These are phyloP conservation scores for Pangasius krempfi DNA, from an alignment of 2,797 vertebrate genomes.

Conservation along the genomic window DNA sequence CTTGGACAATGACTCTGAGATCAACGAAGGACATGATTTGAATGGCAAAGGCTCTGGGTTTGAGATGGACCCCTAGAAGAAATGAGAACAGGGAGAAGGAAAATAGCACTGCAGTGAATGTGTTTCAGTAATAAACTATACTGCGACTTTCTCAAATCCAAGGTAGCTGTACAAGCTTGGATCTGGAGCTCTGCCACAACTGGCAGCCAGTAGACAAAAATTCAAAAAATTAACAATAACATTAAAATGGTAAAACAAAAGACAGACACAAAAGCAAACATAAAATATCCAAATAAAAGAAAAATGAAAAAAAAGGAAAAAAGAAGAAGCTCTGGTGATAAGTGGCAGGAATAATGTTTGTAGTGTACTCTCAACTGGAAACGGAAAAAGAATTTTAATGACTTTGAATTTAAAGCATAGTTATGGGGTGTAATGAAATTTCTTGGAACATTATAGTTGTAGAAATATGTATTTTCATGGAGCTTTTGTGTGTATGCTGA, in stretches of 20 bases:
- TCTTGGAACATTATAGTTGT: slow-evolving; percentile 12
- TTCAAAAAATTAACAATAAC: not conserved
- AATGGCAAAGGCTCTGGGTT: slow-evolving; percentile 23
- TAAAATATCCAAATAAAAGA: not conserved
- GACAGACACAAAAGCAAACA: not conserved
- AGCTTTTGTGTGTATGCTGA: slow-evolving; percentile 34
- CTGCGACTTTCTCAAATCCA: not conserved
- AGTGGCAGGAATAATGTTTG: not conserved
- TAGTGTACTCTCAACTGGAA: not conserved
- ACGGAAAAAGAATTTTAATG: not conserved
- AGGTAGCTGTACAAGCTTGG: not conserved
- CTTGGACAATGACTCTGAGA: slow-evolving; percentile 56
- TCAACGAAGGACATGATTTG: slow-evolving; percentile 29
- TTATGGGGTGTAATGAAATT: not conserved
- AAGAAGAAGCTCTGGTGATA: not conserved
- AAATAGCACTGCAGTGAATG: slow-evolving; percentile 1
- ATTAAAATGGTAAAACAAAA: not conserved
- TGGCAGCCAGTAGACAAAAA: not conserved
- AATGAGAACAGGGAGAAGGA: not conserved
- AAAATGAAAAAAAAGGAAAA: not conserved
- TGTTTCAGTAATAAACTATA: slow-evolving; percentile 22
- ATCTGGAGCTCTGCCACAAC: not conserved
- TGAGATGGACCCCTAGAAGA: not conserved
- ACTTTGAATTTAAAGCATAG: not conserved
- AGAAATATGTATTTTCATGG: slow-evolving; percentile 26